Base-by-base conservation (phyloP, 2,797 vertebrate genomes). In the Phataginus tetradactyla region DNA sequence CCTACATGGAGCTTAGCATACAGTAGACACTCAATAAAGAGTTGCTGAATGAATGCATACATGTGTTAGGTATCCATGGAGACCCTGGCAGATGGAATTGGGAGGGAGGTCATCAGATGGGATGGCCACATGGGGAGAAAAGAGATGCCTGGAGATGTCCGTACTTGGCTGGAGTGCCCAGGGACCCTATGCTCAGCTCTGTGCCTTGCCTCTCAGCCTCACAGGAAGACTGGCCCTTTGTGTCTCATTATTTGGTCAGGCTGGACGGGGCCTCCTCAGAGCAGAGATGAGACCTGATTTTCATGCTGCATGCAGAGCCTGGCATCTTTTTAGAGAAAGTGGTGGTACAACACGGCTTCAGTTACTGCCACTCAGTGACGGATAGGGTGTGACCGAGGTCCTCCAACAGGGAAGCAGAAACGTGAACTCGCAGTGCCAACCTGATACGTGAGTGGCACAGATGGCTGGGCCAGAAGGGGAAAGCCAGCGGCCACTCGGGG, bases 51-150 rank as follows among this genome's bases (percentile, higher is more conserved):
- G 34, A 15, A 51, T 34, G 55, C 39, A 20, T 49, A 53, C 23
- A 1, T 3, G 20, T 23, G 45, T 42, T 18, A 21, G 4, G 14
- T 0, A 64, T 3, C 25, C 32, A 11, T 0, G 10, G 71, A 34
- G 23, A 72, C 7, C n/a, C 2, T 1, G 37, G 53, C 2, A 4
- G 34, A 45, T 25, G 4, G 23, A 55, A 21, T 0, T 4, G 37
- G 72, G 78, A 25, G 45, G 18, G 4, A 34, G 27, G 23, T 7
- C 32, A 2, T 34, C 42, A n/a, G 68, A 9, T 0, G 7, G 61
- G n/a, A 17, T 4, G 57, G 4, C 0, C 0, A 20, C 55, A 14
- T 27, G 14, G 2, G 2, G 25, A 53, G 51, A 21, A 7, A 21
- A 55, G 27, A 2, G 14, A 1, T 72, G 45, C 68, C 59, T 18